Evolutionary conservation across 2,888 invertebrate species (phyloP).

Genomic region (Pammene fasciana): DNA sequence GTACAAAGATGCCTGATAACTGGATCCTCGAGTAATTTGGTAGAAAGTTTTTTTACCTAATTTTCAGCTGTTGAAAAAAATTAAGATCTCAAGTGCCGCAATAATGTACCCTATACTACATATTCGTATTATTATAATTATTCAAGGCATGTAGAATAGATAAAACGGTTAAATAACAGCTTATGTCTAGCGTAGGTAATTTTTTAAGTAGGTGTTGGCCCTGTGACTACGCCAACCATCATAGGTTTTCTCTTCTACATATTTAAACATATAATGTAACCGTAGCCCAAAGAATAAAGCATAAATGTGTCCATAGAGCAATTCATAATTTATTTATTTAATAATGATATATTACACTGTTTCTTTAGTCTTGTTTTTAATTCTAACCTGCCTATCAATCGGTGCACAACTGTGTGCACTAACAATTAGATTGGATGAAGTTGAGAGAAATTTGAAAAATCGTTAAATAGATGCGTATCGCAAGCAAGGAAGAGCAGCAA

Average conservation of each 20-base stretch:
- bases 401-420: background rate
- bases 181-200: slow-evolving; percentile 6
- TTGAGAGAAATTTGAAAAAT: background rate
- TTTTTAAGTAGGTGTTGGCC: slow-evolving; percentile 18
- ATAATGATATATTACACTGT: slow-evolving; percentile 24
- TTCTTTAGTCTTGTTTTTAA: slow-evolving; percentile 32
- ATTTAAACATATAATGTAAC: slow-evolving; percentile 38
- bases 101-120: slow-evolving; percentile 27
- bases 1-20: slow-evolving; percentile 27
- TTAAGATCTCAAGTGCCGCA: slow-evolving; percentile 34
- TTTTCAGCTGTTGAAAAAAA: background rate
- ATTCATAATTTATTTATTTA: slow-evolving; percentile 40
- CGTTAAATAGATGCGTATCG: background rate
- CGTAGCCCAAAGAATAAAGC: slow-evolving; percentile 41
- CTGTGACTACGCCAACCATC: slow-evolving; percentile 14
- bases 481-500: background rate
- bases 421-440: background rate
- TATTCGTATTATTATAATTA: slow-evolving; percentile 15
- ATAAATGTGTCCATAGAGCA: slow-evolving; percentile 38
- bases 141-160: slow-evolving; percentile 25
- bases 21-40: slow-evolving; percentile 14
- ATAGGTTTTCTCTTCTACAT: slow-evolving; percentile 28
- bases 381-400: slow-evolving; percentile 16
- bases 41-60: slow-evolving; percentile 1
- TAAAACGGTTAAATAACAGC: slow-evolving; percentile 16